Evolutionary conservation across 2,888 invertebrate species (phyloP), one percentile per base, ranked within the genome.

Genomic region (Hyppa rectilinea): DNA sequence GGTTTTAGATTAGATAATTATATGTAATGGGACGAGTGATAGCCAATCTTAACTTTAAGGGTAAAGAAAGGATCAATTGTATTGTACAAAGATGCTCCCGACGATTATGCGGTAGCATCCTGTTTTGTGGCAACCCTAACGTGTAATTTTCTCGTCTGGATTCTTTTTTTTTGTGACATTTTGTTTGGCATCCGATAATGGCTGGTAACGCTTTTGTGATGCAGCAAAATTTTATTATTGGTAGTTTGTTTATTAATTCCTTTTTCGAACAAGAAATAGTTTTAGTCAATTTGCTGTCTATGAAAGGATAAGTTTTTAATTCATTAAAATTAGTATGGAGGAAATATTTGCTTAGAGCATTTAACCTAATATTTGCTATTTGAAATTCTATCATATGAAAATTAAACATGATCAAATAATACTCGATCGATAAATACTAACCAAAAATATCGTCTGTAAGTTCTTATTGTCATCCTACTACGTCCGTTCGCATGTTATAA

Each of bases 1-100:
- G 95, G 95, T 96, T 96, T 95, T 94, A 89, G 95, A 95, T 94
- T 94, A 92, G 93, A 94, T 95, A 95, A 96, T 96, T 95, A 95
- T 90, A 94, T 85, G 92, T 92, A 92, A 92, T 88, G 89, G 88
- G 90, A 83, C 75, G 86, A 89, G 90, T 90, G 92, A 92, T 92
- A 91, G 90, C 87, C 87, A 83, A 86, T 83, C 86, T 87, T 75
- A 80, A 75, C 82, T 89, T 83, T 86, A 87, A 89, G 90, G 89
- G 88, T 86, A 89, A 87, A 82, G 81, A 84, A 78, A 85, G 80
- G 82, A 80, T 75, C 88, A 89, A 87, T 87, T 89, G 86, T 87
- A 90, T 89, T 85, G 89, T 87, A 88, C 86, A 85, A 85, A 89
- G 90, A 91, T 93, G 89, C 92, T 90, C 91, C 90, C 87, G 80